Evolutionary conservation across 2,113 vertebrate species (phyloP).

Genomic region (Coracopsis vasa): DNA sequence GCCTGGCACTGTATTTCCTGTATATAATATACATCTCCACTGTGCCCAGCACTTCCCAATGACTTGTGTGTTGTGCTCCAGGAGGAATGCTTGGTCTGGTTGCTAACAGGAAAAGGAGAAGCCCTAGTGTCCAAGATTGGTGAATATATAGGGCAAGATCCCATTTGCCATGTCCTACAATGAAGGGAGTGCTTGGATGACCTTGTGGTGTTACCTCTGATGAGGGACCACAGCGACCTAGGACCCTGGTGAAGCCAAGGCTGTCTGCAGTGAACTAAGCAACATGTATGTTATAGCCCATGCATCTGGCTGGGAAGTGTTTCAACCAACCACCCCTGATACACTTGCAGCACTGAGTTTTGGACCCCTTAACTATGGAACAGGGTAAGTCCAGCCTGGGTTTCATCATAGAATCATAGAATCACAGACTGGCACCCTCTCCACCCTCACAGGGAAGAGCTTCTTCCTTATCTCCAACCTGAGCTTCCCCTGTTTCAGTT

Average conservation of each 20-base stretch:
- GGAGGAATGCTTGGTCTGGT: not conserved
- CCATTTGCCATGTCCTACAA: not conserved
- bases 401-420: not conserved
- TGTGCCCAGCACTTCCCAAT: not conserved
- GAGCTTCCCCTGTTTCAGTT: not conserved
- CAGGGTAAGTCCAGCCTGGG: not conserved
- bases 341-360: not conserved
- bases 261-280: rapidly evolving
- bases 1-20: not conserved
- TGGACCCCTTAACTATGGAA: not conserved
- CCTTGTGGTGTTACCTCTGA: not conserved
- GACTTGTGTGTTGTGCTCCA: not conserved
- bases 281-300: not conserved
- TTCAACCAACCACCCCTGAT: not conserved
- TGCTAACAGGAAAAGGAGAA: not conserved
- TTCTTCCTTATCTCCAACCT: not conserved
- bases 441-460: not conserved
- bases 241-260: not conserved
- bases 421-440: not conserved
- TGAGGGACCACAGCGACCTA: not conserved
- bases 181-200: not conserved
- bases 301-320: rapidly evolving
- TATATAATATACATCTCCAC: not conserved
- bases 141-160: not conserved
- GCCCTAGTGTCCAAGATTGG: not conserved